Evolutionary conservation across 2,797 vertebrate species (phyloP), one percentile per base, ranked within the genome.

Genomic region (Dromococcyx pavoninus): DNA sequence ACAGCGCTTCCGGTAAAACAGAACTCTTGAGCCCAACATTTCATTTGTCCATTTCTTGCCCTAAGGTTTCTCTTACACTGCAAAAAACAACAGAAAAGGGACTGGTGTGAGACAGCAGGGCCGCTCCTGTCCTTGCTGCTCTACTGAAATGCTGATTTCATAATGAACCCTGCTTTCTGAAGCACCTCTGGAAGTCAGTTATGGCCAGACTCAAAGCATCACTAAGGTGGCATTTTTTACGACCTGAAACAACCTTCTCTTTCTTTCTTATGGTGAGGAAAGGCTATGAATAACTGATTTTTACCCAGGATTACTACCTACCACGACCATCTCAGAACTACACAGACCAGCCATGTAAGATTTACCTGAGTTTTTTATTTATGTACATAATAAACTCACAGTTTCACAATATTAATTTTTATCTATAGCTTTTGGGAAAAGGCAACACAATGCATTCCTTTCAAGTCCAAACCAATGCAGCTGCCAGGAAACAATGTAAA

Each of bases 401-500:
- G 43, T 43, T 62, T 25, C 4, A 41, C 4, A 16, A 17, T 27
- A 50, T 37, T 56, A 5, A 32, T 77, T 90, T 90, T 80, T 81
- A 81, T 41, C 60, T 37, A 13, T 18, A 44, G 43, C 21, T 91
- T 89, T 77, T 7, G 28, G 39, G 51, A 11, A 46, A 91, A 90
- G 75, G 62, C 73, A 88, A 65, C 71, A 91, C 90, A 96, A 94
- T 84, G 43, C 33, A 28, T 87, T 88, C 80, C 92, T 91, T 94
- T 94, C 54, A 94, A 90, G 85, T 86, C 9, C 73, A 89, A 65
- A 73, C 8, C 77, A 56, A 54, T 0, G 10, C 90, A 96, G 94
- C 93, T 95, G 94, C 77, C 82, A 94, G 93, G 95, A 96, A 96
- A 87, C 41, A 14, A 32, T n/a, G 46, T 32, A 80, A 95, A 95